A percentile compares a stretch with the other conserved stretches of the same genome.
Conservation (phyloP, 2,888 invertebrate genomes). For the Sinhomidia bicolor region DNA sequence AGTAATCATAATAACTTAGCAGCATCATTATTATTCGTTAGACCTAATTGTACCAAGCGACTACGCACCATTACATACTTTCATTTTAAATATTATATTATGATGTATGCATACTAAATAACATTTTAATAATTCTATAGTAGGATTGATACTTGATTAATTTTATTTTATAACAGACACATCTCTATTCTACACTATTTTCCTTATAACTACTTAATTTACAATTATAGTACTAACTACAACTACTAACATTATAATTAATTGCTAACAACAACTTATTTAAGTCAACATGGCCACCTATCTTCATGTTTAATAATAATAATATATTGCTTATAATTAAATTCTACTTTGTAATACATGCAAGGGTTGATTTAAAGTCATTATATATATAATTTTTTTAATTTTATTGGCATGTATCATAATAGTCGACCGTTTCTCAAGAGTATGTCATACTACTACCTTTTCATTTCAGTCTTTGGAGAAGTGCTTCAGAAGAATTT, state of each 20-base stretch:
- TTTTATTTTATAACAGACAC: neutral
- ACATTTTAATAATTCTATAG: constrained; percentile 1
- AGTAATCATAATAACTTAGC: constrained; percentile 39
- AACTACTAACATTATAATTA: neutral
- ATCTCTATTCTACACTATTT: neutral
- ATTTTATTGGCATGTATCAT: constrained; percentile 3
- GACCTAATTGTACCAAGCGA: constrained; percentile 69
- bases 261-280: neutral
- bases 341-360: neutral
- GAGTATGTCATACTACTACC: constrained; percentile 52
- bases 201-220: neutral
- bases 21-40: constrained; percentile 7
- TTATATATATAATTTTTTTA: too few relatives aligned
- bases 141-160: constrained; percentile 18
- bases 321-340: neutral
- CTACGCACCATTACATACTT: constrained; percentile 70
- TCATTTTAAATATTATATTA: constrained; percentile 12
- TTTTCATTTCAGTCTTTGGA: constrained; percentile 72
- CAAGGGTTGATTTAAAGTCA: constrained; percentile 16
- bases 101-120: neutral
- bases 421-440: constrained; percentile 29
- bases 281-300: constrained; percentile 71
- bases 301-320: neutral
- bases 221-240: neutral
- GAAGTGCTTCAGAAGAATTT: constrained; percentile 62